Conservation (phyloP, 2,888 invertebrate species). For the Ramazzottius varieornatus region DNA sequence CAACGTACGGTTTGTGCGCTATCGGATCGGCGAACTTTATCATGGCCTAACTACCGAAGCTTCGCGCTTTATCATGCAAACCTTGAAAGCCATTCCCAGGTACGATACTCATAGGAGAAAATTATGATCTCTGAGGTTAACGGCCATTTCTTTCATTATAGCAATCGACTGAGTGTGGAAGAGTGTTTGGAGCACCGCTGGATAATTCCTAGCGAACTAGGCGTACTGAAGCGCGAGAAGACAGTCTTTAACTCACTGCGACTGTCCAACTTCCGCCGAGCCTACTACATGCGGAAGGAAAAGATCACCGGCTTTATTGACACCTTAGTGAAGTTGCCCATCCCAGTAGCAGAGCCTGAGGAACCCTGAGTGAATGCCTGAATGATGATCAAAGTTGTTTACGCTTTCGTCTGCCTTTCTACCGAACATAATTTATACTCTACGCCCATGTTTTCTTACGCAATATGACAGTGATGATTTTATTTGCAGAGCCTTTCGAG, state of each 20-base stretch:
- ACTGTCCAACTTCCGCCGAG: slow-evolving; percentile 12
- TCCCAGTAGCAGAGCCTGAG: no score
- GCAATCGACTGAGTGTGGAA: slow-evolving; percentile 72
- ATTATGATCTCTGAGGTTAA: background rate
- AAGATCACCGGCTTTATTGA: no score
- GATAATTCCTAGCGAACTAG: slow-evolving; percentile 67
- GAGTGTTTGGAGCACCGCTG: slow-evolving; percentile 88
- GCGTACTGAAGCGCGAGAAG: slow-evolving; percentile 68
- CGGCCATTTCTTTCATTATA: slow-evolving; percentile 19
- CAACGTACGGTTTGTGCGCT: slow-evolving; percentile 69
- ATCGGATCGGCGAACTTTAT: slow-evolving; percentile 72
- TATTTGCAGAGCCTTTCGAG: no score
- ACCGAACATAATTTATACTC: no score
- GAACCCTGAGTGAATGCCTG: no score
- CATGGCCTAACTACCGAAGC: slow-evolving; percentile 79
- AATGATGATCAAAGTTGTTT: no score
- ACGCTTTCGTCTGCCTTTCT: no score
- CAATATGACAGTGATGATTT: no score
- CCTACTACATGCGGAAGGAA: no score
- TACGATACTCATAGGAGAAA: slow-evolving; percentile 24
- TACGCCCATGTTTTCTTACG: no score
- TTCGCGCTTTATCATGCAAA: slow-evolving; percentile 70
- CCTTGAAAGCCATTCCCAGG: slow-evolving; percentile 78
- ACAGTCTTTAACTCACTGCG: slow-evolving; percentile 40
- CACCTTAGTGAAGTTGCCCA: no score